Evolutionary conservation across 2,888 invertebrate genomes (phyloP).

Genomic region (Antheraea assamensis): DNA sequence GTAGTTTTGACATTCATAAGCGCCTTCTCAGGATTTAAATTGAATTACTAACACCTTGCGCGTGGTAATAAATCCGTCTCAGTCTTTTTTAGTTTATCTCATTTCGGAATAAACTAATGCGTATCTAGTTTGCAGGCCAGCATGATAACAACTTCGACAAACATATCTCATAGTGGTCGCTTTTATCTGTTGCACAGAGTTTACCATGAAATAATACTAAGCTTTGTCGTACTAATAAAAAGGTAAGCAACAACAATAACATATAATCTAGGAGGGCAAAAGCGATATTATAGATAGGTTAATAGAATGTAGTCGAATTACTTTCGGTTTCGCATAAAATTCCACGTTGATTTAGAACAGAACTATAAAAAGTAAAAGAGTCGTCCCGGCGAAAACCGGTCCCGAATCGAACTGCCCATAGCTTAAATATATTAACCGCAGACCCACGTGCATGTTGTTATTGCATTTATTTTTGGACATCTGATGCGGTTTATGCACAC

Average conservation of each 20-base stretch:
- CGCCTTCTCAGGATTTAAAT: too few species aligned
- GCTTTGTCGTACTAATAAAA: not conserved
- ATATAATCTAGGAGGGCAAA: not conserved
- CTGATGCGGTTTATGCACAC: not conserved
- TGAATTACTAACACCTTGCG: too few species aligned
- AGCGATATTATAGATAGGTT: not conserved
- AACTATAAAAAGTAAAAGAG: conserved; percentile 55
- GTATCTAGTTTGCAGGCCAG: too few species aligned
- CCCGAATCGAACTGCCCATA: conserved; percentile 53
- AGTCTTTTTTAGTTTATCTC: too few species aligned
- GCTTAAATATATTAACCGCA: conserved; percentile 72
- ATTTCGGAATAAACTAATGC: too few species aligned
- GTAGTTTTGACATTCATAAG: too few species aligned
- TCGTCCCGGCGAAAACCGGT: conserved; percentile 61
- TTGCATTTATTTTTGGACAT: conserved; percentile 1
- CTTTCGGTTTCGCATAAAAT: conserved; percentile 81
- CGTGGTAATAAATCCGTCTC: too few species aligned
- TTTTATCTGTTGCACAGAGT: too few species aligned
- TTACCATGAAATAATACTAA: not conserved
- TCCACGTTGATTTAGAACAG: conserved; percentile 63
- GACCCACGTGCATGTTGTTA: not conserved
- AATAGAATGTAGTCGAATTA: conserved; percentile 30
- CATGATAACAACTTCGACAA: too few species aligned
- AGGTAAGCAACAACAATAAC: not conserved
- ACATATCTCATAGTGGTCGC: too few species aligned